Percentiles rank a stretch among this genome's conserved stretches.
Evolutionary conservation across 1,140 invertebrate species (phyloP).

Genomic region (Eumaeus atala): DNA sequence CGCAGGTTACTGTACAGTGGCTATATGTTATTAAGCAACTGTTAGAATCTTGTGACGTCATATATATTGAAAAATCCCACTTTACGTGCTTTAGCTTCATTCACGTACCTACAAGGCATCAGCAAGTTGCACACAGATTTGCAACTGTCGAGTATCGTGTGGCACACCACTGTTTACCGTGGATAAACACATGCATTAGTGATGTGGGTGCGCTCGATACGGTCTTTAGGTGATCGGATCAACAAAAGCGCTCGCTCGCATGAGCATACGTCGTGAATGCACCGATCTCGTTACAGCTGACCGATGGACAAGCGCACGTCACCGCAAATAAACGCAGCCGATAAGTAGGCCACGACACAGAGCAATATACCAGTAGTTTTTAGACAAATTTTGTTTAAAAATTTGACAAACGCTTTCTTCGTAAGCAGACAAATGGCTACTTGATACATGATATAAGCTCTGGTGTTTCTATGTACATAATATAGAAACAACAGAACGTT

Average conservation of each 20-base stretch:
- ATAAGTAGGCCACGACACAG: slow-evolving; percentile 32
- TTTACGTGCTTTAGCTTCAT: no score
- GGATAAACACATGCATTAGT: slow-evolving; percentile 5
- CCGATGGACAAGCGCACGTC: slow-evolving; percentile 41
- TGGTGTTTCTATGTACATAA: no score
- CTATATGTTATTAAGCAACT: no score
- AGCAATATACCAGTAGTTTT: slow-evolving; percentile 9
- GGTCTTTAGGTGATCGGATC: neutral
- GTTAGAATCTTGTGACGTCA: no score
- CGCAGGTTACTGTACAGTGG: no score
- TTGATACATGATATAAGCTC: no score
- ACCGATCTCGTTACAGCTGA: slow-evolving; percentile 37
- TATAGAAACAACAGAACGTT: no score
- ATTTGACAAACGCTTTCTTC: no score
- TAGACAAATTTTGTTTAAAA: neutral
- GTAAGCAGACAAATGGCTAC: no score
- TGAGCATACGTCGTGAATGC: slow-evolving; percentile 29
- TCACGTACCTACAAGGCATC: no score
- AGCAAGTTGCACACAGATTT: neutral
- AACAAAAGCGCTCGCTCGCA: neutral
- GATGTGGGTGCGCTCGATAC: slow-evolving; percentile 8
- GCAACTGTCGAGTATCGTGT: neutral
- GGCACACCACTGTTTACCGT: neutral
- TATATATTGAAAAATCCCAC: no score
- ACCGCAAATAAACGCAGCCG: slow-evolving; percentile 30